Evolutionary conservation across 2,888 invertebrate genomes (phyloP).

Genomic region (Troilus luridus): DNA sequence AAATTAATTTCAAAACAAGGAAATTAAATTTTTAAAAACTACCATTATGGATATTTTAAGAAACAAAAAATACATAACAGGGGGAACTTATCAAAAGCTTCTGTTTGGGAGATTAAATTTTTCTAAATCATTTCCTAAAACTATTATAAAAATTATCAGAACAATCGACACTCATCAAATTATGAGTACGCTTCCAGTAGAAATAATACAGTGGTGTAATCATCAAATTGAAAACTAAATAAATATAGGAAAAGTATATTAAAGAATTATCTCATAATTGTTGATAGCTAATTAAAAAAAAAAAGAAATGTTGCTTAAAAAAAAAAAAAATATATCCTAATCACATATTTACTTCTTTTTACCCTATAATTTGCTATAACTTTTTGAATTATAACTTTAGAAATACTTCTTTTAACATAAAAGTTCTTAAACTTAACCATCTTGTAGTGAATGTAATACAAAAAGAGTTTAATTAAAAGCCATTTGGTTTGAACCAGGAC

Average conservation of each 20-base stretch:
- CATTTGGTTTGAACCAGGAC: no score
- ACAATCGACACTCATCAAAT: not conserved
- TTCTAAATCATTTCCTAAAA: no score
- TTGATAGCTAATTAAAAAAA: not conserved
- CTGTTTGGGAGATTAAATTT: no score
- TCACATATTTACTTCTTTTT: not conserved
- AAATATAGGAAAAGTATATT: not conserved
- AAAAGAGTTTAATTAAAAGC: not conserved
- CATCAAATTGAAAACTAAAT: not conserved
- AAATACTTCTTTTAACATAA: not conserved
- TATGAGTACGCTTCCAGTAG: not conserved
- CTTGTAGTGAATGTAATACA: not conserved
- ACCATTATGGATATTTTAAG: no score
- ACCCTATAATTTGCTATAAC: not conserved
- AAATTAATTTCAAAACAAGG: not conserved
- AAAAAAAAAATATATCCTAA: not conserved
- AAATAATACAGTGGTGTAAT: not conserved
- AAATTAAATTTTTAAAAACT: no score
- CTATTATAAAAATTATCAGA: not conserved
- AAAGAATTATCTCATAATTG: not conserved
- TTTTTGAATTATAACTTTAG: not conserved
- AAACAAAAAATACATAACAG: not conserved
- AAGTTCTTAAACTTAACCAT: not conserved
- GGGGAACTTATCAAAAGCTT: no score
- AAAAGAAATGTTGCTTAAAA: not conserved